Conservation (phyloP, 2,888 invertebrate species). For the Petrolisthes manimaculis region DNA sequence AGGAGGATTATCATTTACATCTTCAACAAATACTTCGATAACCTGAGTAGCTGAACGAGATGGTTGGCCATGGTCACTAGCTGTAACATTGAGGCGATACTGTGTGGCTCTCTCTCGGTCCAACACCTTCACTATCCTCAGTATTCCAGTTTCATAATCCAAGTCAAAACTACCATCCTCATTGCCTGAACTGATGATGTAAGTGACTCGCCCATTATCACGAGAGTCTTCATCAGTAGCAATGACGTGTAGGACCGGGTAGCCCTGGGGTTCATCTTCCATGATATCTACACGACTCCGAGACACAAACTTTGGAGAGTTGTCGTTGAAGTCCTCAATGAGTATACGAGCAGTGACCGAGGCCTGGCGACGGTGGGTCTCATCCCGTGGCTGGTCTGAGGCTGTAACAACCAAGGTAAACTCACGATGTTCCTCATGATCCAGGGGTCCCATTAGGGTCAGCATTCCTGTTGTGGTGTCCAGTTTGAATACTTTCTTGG, state of each 20-base stretch:
- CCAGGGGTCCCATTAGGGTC: constrained; percentile 78
- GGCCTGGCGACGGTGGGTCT: constrained; percentile 78
- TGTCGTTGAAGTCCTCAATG: constrained; percentile 81
- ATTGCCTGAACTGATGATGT: constrained; percentile 87
- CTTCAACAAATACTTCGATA: constrained; percentile 62
- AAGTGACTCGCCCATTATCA: constrained; percentile 88
- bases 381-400: constrained; percentile 74
- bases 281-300: constrained; percentile 74
- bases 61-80: constrained; percentile 87
- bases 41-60: constrained; percentile 67
- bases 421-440: constrained; percentile 81
- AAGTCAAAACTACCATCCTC: constrained; percentile 84
- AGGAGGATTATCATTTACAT: constrained; percentile 93
- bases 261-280: constrained; percentile 77
- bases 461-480: constrained; percentile 88
- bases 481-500: constrained; percentile 78
- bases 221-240: constrained; percentile 89
- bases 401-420: constrained; percentile 87
- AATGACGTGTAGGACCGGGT: constrained; percentile 77
- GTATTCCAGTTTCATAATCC: constrained; percentile 80
- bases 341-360: constrained; percentile 78
- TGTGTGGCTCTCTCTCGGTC: constrained; percentile 71
- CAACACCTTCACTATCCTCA: constrained; percentile 79
- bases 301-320: constrained; percentile 83
- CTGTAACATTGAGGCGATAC: constrained; percentile 82